These are phyloP conservation scores for Drosophila flavopinicola DNA, from an alignment of 2,888 invertebrate species.

Conservation along the genomic window DNA sequence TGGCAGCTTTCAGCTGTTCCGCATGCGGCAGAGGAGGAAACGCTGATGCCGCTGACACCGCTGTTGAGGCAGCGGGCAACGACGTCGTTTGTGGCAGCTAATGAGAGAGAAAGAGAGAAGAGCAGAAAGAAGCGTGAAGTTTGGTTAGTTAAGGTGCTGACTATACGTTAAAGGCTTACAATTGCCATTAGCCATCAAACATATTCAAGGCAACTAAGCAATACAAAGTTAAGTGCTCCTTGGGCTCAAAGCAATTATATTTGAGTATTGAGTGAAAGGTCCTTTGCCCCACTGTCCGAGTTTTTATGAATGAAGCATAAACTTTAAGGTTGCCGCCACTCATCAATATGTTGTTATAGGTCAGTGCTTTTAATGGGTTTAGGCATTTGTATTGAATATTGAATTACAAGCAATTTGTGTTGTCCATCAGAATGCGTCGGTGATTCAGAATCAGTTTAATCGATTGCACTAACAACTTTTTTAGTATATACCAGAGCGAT, in stretches of 20 bases:
- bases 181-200: no score
- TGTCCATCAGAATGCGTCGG: neutral
- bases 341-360: slow-evolving; percentile 50
- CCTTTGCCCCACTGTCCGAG: neutral
- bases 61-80: slow-evolving; percentile 5
- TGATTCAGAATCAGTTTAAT: neutral
- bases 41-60: neutral
- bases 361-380: slow-evolving; percentile 35
- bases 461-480: neutral
- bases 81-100: slow-evolving; percentile 36
- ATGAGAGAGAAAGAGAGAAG: neutral
- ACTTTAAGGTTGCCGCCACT: slow-evolving; percentile 18
- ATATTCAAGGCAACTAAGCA: no score
- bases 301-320: slow-evolving; percentile 21
- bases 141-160: neutral
- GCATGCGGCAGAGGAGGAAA: slow-evolving; percentile 36
- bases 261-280: slow-evolving; percentile 2
- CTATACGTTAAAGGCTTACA: neutral
- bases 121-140: neutral
- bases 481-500: no score
- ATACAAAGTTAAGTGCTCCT: neutral
- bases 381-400: neutral
- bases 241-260: no score
- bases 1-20: slow-evolving; percentile 39
- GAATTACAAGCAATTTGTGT: neutral